Conservation (phyloP, 2,797 vertebrate genomes). For the Argya squamiceps region DNA sequence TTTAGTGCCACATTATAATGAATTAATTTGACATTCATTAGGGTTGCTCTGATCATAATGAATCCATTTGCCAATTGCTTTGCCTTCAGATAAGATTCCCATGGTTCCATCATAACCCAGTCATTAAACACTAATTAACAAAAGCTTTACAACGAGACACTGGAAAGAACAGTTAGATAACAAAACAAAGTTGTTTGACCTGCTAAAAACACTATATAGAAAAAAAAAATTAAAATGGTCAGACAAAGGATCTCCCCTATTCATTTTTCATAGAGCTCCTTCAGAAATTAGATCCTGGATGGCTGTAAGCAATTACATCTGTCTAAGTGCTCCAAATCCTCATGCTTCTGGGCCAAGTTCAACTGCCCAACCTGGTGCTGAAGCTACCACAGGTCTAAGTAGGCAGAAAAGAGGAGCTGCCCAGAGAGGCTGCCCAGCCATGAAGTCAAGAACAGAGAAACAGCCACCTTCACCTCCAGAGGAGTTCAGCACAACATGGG, state of each 20-base stretch:
- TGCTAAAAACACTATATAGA: neutral
- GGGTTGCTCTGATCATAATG: conserved; percentile 32
- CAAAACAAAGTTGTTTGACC: neutral
- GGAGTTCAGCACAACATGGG: accelerated
- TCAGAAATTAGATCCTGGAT: neutral
- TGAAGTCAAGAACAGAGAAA: neutral
- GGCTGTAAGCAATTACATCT: neutral
- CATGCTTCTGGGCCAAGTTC: neutral
- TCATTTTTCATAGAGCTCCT: neutral
- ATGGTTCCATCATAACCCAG: conserved; percentile 10
- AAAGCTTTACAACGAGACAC: neutral
- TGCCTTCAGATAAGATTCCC: conserved; percentile 41
- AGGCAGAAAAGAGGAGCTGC: neutral
- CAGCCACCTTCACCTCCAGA: accelerated
- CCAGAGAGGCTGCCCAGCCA: neutral
- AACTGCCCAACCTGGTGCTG: neutral
- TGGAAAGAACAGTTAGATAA: neutral
- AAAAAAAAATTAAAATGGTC: accelerated
- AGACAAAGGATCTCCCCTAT: neutral
- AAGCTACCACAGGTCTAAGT: neutral
- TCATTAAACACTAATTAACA: conserved; percentile 56
- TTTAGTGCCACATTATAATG: conserved; percentile 43
- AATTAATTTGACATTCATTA: conserved; percentile 65
- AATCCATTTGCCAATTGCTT: conserved; percentile 12
- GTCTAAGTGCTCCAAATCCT: neutral